Evolutionary conservation across 2,888 invertebrate genomes (phyloP).

Genomic region (Apodemia duryi): DNA sequence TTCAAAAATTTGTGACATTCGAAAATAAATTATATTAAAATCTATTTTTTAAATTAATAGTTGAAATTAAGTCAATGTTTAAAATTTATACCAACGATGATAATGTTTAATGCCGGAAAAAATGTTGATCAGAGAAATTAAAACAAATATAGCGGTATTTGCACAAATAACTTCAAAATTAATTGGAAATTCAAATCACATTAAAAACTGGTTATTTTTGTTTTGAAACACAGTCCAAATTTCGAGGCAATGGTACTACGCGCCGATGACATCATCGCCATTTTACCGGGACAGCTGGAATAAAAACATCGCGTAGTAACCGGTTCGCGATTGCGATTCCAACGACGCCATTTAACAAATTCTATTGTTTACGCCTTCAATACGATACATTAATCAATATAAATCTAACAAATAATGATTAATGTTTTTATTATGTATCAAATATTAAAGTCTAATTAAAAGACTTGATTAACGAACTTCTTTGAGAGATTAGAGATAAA

Average conservation of each 20-base stretch:
- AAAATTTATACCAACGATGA: too few relatives aligned
- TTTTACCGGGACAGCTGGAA: constrained; percentile 31
- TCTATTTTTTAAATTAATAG: too few relatives aligned
- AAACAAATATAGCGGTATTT: neutral
- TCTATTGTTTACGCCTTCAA: constrained; percentile 18
- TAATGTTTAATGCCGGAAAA: too few relatives aligned
- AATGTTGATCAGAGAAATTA: too few relatives aligned
- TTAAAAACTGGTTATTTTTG: constrained; percentile 43
- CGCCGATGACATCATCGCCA: constrained; percentile 37
- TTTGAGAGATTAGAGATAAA: too few relatives aligned
- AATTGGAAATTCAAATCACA: constrained; percentile 37
- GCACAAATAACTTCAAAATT: neutral
- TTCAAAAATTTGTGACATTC: neutral
- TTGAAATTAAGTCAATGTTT: too few relatives aligned
- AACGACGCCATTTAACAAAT: constrained; percentile 35
- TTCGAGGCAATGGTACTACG: constrained; percentile 31
- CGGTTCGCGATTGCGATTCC: constrained; percentile 30
- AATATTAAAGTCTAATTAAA: too few relatives aligned
- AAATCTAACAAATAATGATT: constrained; percentile 9
- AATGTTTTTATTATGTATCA: too few relatives aligned
- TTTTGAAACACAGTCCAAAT: constrained; percentile 37
- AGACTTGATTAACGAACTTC: too few relatives aligned
- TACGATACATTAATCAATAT: neutral
- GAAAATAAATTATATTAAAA: neutral
- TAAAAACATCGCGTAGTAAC: constrained; percentile 32